Conservation (phyloP, 2,888 invertebrate genomes). For the Euphydryas editha region DNA sequence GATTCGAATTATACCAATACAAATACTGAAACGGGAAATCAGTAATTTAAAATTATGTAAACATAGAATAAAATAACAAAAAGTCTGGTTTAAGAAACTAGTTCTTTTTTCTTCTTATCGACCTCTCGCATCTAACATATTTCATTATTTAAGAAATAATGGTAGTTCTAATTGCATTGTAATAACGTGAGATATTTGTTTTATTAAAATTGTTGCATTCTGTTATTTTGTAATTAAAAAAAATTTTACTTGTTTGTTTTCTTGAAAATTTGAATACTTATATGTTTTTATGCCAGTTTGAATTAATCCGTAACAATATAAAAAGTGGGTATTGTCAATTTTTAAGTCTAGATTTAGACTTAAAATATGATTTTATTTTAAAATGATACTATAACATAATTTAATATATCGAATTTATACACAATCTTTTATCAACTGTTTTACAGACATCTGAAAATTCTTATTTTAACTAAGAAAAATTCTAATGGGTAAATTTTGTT, state of each 20-base stretch:
- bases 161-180: slow-evolving; percentile 13
- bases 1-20: neutral
- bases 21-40: slow-evolving; percentile 11
- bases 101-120: slow-evolving; percentile 25
- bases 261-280: too few species aligned
- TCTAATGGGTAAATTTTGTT: too few species aligned
- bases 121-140: slow-evolving; percentile 28
- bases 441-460: too few species aligned
- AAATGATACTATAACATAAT: too few species aligned
- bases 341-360: too few species aligned
- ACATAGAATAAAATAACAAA: neutral
- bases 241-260: neutral
- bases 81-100: slow-evolving; percentile 9
- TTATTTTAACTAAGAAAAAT: too few species aligned
- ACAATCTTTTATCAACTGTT: too few species aligned
- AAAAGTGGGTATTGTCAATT: too few species aligned
- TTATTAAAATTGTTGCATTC: slow-evolving; percentile 19
- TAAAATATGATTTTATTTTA: too few species aligned
- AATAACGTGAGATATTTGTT: slow-evolving; percentile 3
- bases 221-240: slow-evolving; percentile 4
- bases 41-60: slow-evolving; percentile 2
- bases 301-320: too few species aligned
- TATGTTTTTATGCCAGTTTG: too few species aligned
- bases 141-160: slow-evolving; percentile 14
- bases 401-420: too few species aligned